A percentile compares a stretch with the other conserved stretches of the same genome.
Conservation (phyloP, 1,140 invertebrate genomes). For the Zophobas morio region DNA sequence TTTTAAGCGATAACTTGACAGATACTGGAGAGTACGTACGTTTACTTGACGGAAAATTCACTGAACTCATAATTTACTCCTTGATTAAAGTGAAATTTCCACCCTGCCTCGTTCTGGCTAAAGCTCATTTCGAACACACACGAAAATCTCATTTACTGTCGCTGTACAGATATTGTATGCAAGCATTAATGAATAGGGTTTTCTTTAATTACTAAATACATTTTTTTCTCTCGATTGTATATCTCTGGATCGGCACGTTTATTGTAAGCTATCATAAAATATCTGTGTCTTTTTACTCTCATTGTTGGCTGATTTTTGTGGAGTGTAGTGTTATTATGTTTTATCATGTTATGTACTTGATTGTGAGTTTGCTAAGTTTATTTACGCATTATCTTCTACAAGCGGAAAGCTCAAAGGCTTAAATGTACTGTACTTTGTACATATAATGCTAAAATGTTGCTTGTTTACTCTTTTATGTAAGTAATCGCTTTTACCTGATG, state of each 20-base stretch:
- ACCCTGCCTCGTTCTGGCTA: neutral
- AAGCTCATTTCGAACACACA: conserved; percentile 8
- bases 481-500: too few relatives aligned
- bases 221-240: too few relatives aligned
- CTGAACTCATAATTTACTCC: conserved; percentile 2
- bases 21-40: neutral
- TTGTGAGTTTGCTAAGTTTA: neutral
- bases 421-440: neutral
- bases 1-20: too few relatives aligned
- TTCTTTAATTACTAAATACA: too few relatives aligned
- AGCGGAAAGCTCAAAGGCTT: neutral
- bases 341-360: neutral
- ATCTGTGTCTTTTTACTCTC: neutral
- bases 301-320: neutral
- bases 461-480: too few relatives aligned
- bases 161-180: neutral
- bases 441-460: too few relatives aligned
- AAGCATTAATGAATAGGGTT: too few relatives aligned
- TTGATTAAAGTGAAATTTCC: conserved; percentile 17
- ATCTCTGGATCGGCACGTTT: too few relatives aligned
- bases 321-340: neutral
- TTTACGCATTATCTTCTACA: conserved; percentile 5
- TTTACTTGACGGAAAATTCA: neutral
- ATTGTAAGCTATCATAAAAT: neutral
- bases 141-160: conserved; percentile 3